phyloP scores from a whole-genome alignment of 2,888 invertebrate genomes.

The Tachina lurida region DNA sequence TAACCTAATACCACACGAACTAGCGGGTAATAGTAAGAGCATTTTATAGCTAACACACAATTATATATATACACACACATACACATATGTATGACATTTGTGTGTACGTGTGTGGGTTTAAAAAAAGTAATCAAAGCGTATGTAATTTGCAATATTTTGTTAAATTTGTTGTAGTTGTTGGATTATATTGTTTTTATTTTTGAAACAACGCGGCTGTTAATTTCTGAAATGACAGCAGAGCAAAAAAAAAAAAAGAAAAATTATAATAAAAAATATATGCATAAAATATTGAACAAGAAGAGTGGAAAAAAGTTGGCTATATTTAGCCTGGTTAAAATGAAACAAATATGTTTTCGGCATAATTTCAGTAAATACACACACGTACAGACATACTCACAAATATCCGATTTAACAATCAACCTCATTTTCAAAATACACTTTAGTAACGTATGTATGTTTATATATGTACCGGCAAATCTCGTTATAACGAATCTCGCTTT shows the following conservation, averaged over 20 bases:
- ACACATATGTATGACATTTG: not conserved
- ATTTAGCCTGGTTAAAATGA: slow-evolving; percentile 65
- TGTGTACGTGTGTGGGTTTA: not conserved
- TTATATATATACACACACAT: too few relatives aligned
- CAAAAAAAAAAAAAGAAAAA: slow-evolving; percentile 17
- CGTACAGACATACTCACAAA: not conserved
- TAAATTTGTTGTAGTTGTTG: slow-evolving; percentile 48
- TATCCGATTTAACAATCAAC: slow-evolving; percentile 44
- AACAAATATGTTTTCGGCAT: slow-evolving; percentile 52
- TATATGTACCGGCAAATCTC: not conserved
- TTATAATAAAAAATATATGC: slow-evolving; percentile 40
- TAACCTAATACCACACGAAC: too few relatives aligned
- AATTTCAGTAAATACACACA: slow-evolving; percentile 8
- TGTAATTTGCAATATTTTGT: slow-evolving; percentile 69
- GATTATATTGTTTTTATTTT: slow-evolving; percentile 19
- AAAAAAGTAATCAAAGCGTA: slow-evolving; percentile 65
- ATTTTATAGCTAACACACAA: too few relatives aligned
- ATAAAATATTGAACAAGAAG: slow-evolving; percentile 51
- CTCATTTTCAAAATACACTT: slow-evolving; percentile 47
- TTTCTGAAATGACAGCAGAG: slow-evolving; percentile 64
- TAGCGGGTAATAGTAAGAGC: too few relatives aligned
- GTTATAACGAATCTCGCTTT: too few relatives aligned
- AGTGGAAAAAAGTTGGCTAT: slow-evolving; percentile 35
- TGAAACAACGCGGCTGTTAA: slow-evolving; percentile 47
- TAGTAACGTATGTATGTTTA: not conserved